Base-by-base conservation (phyloP, 2,888 invertebrate genomes). In the Syrista parreyssii region DNA sequence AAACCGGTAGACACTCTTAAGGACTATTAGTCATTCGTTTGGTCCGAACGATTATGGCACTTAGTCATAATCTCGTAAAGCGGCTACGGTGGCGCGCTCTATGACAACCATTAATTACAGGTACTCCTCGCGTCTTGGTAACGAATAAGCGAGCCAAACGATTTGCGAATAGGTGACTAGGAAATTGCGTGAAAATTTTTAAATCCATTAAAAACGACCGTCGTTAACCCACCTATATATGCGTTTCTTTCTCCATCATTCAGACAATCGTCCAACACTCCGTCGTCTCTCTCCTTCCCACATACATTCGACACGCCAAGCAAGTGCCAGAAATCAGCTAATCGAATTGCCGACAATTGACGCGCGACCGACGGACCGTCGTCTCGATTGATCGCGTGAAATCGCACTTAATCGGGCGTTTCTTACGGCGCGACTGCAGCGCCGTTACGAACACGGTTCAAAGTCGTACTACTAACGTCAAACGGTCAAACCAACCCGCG, bases 11-110 rank as follows among this genome's bases (percentile, higher is more conserved):
- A 15, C 30, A 31, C 32, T 71, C 34, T 75, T 35, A 73, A 34
- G 72, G 77, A 79, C 82, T 83, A 83, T 85, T 85, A 84, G 83
- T 85, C 84, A 83, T 79, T 82, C 84, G 81, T 82, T 81, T 82
- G 71, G 82, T 81, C 81, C 80, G 75, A 81, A 79, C 82, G 82
- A 85, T 85, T 84, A 84, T 82, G 81, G 79, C 81, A 81, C 83
- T 80, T 80, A 80, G 77, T 82, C 78, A 80, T 81, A 83, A 83
- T 79, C 80, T 80, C 76, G 81, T 79, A 79, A 81, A 82, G 79
- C 83, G 30, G 32, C 33, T n/a, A 72, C 23, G 32, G 32, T 72
- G 23, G 33, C 72, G 33, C 72, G 23, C 33, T n/a, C 33, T 72
- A 72, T 72, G 33, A 72, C 72, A n/a, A 33, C 32, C 72, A 32